phyloP scores from a whole-genome alignment of 2,888 invertebrate species.

The Taphrorychus bicolor region DNA sequence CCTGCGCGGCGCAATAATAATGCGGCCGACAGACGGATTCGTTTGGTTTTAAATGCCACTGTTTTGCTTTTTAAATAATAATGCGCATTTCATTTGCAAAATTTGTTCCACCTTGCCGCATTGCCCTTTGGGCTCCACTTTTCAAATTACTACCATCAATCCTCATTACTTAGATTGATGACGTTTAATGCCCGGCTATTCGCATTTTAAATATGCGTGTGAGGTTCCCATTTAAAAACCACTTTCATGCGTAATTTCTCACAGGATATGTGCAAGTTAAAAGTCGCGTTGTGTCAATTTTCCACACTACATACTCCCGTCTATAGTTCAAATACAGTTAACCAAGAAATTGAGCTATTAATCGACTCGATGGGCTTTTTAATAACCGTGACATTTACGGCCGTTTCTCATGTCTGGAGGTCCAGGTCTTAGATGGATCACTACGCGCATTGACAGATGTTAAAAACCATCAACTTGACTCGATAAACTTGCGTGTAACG shows the following conservation, averaged over 20 bases:
- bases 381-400: slow-evolving; percentile 1
- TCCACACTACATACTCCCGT: too few species aligned
- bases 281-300: too few species aligned
- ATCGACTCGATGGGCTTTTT: not conserved
- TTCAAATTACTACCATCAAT: slow-evolving; percentile 36
- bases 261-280: too few species aligned
- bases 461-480: slow-evolving; percentile 51
- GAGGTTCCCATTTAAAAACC: not conserved
- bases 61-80: slow-evolving; percentile 28
- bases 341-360: not conserved
- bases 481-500: slow-evolving; percentile 54
- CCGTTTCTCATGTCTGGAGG: slow-evolving; percentile 53
- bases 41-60: slow-evolving; percentile 36
- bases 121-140: slow-evolving; percentile 39
- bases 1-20: slow-evolving; percentile 23
- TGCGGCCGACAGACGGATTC: slow-evolving; percentile 24
- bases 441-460: slow-evolving; percentile 59
- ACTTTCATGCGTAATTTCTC: not conserved
- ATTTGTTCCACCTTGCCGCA: slow-evolving; percentile 47
- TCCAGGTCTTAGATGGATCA: slow-evolving; percentile 57
- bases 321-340: not conserved
- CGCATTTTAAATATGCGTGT: not conserved
- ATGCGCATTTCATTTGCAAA: slow-evolving; percentile 37
- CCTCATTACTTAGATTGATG: slow-evolving; percentile 37
- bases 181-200: slow-evolving; percentile 31